Evolutionary conservation across 2,888 invertebrate species (phyloP), one percentile per base, ranked within the genome.

Genomic region (Eupithecia dodoneata): DNA sequence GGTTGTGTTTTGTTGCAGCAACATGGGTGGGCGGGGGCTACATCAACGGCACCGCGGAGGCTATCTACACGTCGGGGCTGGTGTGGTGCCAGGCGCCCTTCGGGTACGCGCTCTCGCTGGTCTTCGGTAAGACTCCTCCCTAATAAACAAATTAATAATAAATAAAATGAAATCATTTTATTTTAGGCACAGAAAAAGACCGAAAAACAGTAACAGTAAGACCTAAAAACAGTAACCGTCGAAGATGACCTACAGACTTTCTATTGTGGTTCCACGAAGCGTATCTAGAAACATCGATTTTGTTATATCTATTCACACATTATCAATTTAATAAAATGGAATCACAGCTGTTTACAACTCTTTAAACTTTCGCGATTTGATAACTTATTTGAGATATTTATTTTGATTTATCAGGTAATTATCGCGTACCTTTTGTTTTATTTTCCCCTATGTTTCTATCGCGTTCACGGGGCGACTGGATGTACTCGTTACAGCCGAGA

Each of bases 21-120:
- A 99, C 99, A 18, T 99, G 99, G 99, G 99, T 99, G 74, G 99
- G 99, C 80, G 99, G 99, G 67, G 99, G 99, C 73, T 99, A 99
- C 95, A 99, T 99, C 92, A 99, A 99, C 92, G 99, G 99, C 81
- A 99, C 99, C 30, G 99, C 99, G 45, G 99, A 99, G 95, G 98
- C 98, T 71, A 98, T 99, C 87, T 99, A 98, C 95, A 98, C 98
- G 65, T 97, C 96, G 79, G 99, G 99, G 1, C 95, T 99, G 87
- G 97, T 99, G 67, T 99, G 99, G 99, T 99, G 99, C 93, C 99
- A 99, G 95, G 99, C 99, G 74, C 99, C 99, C n/a, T 98, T 99
- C 93, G 99, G 99, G 77, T 99, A 99, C 92, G 98, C 99, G 7
- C 96, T 99, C 78, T 99, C 99, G 83, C 96, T 99, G 72, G 97